Evolutionary conservation across 2,888 invertebrate species (phyloP), one percentile per base, ranked within the genome.

Genomic region (Meganola albula): DNA sequence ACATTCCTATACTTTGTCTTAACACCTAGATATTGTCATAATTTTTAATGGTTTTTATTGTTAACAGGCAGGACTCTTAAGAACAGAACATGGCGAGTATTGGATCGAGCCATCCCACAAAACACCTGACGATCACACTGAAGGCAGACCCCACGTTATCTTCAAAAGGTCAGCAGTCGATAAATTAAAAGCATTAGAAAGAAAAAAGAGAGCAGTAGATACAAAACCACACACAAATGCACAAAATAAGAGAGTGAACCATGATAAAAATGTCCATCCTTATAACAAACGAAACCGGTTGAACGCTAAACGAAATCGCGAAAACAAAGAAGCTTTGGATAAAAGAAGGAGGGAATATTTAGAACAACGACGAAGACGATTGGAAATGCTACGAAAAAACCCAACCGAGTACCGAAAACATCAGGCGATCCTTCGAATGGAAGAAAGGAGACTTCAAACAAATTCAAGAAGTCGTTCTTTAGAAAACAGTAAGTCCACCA

Each of bases 41-140:
- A 43, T 35, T 35, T 37, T 35, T 44, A 27, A 34, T 34, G 10
- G 30, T 22, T 49, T 47, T 44, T 36, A 49, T 52, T 47, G 37
- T 40, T 63, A 60, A 48, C 78, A 93, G 93, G 89, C 90, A 52
- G 93, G 92, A 11, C 86, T 90, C 58, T 87, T 93, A 41, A 86
- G 89, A 58, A 90, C 90, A 10, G 88, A 89, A 49, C 78, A 88
- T 41, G 90, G 89, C 40, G 91, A 90, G 67, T 92, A 90, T 72
- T 92, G 89, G 79, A 90, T 93, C 44, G 93, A 93, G 70, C 93
- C 93, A 20, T 88, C 89, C 16, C 88, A 89, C 56, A 85, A 89
- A 68, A 73, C 84, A 43, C 49, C 71, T 30, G 57, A 58, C 40
- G 74, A 71, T 51, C 64, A 44, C 37, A 71, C 58, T 24, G 60